Conservation (phyloP, 2,797 vertebrate species). For the Brotula barbata region DNA sequence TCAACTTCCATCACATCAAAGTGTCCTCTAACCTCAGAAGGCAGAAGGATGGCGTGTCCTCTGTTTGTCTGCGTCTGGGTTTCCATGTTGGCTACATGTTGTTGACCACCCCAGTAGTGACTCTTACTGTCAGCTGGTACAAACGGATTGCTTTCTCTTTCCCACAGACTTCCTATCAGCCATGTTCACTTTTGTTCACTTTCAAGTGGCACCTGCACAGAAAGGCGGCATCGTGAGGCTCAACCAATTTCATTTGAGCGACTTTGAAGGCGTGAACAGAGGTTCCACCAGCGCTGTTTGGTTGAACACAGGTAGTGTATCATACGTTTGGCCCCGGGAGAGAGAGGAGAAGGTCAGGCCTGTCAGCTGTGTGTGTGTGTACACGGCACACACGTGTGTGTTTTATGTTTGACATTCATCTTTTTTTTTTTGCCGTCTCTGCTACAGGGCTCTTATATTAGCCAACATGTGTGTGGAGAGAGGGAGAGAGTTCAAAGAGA, state of each 20-base stretch:
- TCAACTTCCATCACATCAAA: constrained; percentile 7
- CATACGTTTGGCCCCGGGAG: constrained; percentile 47
- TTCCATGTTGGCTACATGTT: constrained; percentile 4
- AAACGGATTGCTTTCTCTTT: constrained; percentile 18
- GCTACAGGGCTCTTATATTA: constrained; percentile 25
- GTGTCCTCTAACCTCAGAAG: constrained; percentile 10
- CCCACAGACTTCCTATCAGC: constrained; percentile 6
- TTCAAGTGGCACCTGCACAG: not conserved
- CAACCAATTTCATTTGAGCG: constrained; percentile 31
- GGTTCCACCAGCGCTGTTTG: constrained; percentile 5
- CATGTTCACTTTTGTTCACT: not conserved
- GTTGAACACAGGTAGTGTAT: constrained; percentile 40
- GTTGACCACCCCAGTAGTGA: constrained; percentile 1
- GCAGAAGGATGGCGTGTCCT: not conserved
- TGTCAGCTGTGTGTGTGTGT: constrained; percentile 22
- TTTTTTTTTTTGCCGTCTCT: not conserved
- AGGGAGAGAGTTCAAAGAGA: constrained; percentile 33
- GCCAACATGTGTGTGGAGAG: constrained; percentile 1
- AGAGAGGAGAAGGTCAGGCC: constrained; percentile 52
- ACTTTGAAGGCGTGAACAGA: constrained; percentile 27
- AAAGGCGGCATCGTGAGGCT: constrained; percentile 5
- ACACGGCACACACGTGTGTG: constrained; percentile 13
- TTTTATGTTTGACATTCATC: constrained; percentile 56
- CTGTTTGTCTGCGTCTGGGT: not conserved
- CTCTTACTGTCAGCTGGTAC: constrained; percentile 14